Base-by-base conservation (phyloP, 2,113 vertebrate genomes). In the Ictidomys tridecemlineatus region DNA sequence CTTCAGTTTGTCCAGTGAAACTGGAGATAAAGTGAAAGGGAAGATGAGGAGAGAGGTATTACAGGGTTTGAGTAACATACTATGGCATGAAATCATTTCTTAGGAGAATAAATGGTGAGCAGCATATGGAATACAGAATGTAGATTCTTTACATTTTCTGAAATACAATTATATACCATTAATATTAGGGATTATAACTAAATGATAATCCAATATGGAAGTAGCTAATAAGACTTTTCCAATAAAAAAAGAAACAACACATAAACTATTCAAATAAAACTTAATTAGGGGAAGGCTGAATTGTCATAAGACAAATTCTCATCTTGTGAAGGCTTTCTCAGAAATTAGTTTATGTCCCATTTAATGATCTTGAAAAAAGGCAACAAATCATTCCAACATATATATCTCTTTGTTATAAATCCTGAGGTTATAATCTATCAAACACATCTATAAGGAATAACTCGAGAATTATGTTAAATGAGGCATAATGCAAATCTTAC, bases 201-300 rank as follows among this genome's bases (percentile, higher is more conserved):
- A 95, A 89, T 34, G 30, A 88, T 42, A 85, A 70, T 39, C 9
- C 53, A 87, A 89, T 56, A 93, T 61, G n/a, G 86, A 89, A 51
- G 48, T 34, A 97, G n/a, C 24, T 82, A 85, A 56, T 28, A 89
- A 89, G 84, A 77, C 8, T 92, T 85, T 82, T 95, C 20, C 51
- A 93, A 34, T 11, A 51, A 91, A 92, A 87, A 70, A 63, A 17
- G 72, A 91, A 91, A 28, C 8, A 63, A 63, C 61, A 63, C 24
- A 92, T 74, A 93, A 86, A 69, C 14, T 18, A 95, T 45, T 92
- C 92, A 92, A 92, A 92, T 51, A 93, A 92, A 92, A 79, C 42
- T 61, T 82, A 82, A 94, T 85, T 78, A 65, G 34, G 51, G 89
- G 7, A 91, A 53, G 18, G 4, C n/a, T 72, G 4, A 80, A 42